Evolutionary conservation across 2,888 invertebrate genomes (phyloP).

Genomic region (Dione juno): DNA sequence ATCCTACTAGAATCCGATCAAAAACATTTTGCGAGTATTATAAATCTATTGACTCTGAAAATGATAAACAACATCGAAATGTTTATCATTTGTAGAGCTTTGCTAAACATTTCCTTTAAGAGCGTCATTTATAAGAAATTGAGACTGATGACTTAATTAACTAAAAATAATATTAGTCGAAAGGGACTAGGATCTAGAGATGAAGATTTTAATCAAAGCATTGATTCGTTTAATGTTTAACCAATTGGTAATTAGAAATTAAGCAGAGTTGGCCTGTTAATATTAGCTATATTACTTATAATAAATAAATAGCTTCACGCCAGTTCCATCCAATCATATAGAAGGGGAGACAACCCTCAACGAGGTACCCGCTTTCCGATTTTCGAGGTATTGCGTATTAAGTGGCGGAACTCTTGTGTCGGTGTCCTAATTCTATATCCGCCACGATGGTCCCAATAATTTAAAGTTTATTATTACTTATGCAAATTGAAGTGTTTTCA

Average conservation of each 20-base stretch:
- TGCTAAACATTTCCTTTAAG: background rate
- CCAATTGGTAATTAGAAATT: background rate
- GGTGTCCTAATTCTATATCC: no score
- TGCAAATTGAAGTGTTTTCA: no score
- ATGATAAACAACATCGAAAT: conserved; percentile 16
- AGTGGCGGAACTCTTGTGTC: no score
- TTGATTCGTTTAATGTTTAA: conserved; percentile 15
- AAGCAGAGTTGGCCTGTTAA: background rate
- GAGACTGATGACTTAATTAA: conserved; percentile 23
- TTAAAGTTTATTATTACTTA: no score
- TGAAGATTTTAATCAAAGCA: conserved; percentile 17
- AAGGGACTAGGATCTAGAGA: conserved; percentile 6
- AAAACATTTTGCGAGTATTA: no score
- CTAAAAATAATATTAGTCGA: conserved; percentile 24
- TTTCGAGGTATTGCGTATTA: no score
- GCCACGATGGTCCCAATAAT: no score
- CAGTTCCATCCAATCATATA: no score
- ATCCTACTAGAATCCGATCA: background rate
- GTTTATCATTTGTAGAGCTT: conserved; percentile 10
- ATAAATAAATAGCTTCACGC: no score
- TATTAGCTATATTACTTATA: background rate
- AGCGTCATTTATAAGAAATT: background rate
- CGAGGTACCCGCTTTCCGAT: no score
- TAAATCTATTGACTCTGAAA: background rate
- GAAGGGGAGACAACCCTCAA: no score